Evolutionary conservation across 1,140 invertebrate genomes (phyloP), one percentile per base, ranked within the genome.

Genomic region (Drosophila kepulauana): DNA sequence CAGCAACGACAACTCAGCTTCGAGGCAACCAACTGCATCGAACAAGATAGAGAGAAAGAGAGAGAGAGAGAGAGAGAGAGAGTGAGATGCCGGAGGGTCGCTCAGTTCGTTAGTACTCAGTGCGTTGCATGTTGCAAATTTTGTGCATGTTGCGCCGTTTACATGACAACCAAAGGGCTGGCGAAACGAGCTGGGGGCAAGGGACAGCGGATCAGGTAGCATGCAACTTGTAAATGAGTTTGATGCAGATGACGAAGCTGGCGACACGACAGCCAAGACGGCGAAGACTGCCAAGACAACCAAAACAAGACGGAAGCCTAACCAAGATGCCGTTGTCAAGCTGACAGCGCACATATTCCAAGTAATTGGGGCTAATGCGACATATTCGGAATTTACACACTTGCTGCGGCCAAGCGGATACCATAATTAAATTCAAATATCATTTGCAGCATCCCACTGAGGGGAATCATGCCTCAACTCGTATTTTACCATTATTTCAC

Each of bases 91-190:
- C 11, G 28, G 41, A 7, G 64, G 45, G 41, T 41, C 46, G 54
- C 64, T 63, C 72, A 61, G 64, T 81, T 82, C 66, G 82, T 87
- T 87, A 79, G 78, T 75, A 5, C 10, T n/a, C 38, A 41, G 38
- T 81, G 64, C 69, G 79, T 62, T 69, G 78, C 71, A 84, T 70
- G 79, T 86, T 57, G 85, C 77, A 87, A 88, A 88, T 79, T 77
- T 76, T 75, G 73, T 64, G 57, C 66, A 56, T 64, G 56, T 77
- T 72, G 82, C 72, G 45, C 13, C 54, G 38, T 41, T 71, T 65
- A 58, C 71, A 70, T 65, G 67, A 54, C 54, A 33, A 65, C 45
- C 48, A 28, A 52, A 46, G 6, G n/a, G 67, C 15, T 25, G 63
- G 25, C 7, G 35, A 10, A 8, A 38, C 7, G 35, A 10, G 35